Evolutionary conservation across 2,888 invertebrate species (phyloP).

Genomic region (Habrosyne pyritoides): DNA sequence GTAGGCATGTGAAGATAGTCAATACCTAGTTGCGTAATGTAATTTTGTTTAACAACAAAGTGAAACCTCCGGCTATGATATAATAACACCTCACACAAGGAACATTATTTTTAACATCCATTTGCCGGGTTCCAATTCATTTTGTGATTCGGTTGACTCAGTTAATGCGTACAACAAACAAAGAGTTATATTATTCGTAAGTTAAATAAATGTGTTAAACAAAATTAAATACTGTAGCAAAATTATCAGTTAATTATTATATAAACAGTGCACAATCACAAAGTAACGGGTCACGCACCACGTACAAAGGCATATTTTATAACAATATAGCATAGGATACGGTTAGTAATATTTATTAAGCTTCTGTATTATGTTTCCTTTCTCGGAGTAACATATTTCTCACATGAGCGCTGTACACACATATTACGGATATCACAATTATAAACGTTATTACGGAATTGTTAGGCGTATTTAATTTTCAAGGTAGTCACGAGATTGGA

Average conservation of each 20-base stretch:
- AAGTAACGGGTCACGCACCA: background rate
- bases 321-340: conserved; percentile 9
- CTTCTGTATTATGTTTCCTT: conserved; percentile 36
- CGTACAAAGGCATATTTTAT: background rate
- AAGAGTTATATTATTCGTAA: no score
- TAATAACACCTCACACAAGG: conserved; percentile 47
- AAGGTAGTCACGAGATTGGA: conserved; percentile 44
- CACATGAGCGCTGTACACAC: conserved; percentile 45
- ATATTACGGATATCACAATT: conserved; percentile 42
- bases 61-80: conserved; percentile 72
- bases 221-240: no score
- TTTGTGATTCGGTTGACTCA: background rate
- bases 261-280: background rate
- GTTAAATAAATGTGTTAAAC: background rate
- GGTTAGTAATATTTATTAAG: conserved; percentile 18
- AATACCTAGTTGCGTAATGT: conserved; percentile 66
- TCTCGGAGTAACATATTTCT: conserved; percentile 47
- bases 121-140: background rate
- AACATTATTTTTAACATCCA: conserved; percentile 14
- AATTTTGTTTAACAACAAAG: conserved; percentile 77
- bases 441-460: conserved; percentile 39
- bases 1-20: conserved; percentile 47
- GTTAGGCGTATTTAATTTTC: conserved; percentile 34
- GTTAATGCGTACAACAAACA: background rate
- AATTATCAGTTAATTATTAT: no score